Percentiles rank a stretch among this genome's conserved stretches.
These are phyloP conservation scores for Agrotis puta DNA, from an alignment of 2,888 invertebrate species.

Conservation along the genomic window DNA sequence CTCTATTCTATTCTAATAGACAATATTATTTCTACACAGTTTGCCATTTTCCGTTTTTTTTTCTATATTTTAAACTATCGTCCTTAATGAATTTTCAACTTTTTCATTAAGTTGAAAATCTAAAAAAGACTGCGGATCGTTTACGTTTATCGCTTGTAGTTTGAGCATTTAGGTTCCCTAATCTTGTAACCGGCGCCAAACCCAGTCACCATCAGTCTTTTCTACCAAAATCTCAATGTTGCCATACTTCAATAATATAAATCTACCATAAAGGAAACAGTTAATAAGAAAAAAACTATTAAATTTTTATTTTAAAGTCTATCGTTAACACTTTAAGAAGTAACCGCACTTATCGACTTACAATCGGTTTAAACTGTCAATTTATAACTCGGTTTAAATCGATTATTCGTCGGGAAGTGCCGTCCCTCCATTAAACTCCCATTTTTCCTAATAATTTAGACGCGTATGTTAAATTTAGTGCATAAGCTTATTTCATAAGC, in stretches of 20 bases:
- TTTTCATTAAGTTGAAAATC: no score
- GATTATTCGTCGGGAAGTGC: background rate
- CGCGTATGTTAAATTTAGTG: constrained; percentile 1
- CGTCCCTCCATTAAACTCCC: constrained; percentile 1
- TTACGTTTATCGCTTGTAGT: no score
- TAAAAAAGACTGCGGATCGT: no score
- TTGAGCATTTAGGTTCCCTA: no score
- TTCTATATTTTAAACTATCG: no score
- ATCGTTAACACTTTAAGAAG: constrained; percentile 23
- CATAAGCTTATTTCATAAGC: constrained; percentile 34
- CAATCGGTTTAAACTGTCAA: background rate
- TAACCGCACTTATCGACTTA: background rate
- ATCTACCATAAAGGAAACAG: constrained; percentile 59
- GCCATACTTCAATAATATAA: constrained; percentile 58
- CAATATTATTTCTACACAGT: no score
- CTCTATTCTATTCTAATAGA: no score
- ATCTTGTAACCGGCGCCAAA: constrained; percentile 18
- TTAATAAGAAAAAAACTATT: constrained; percentile 52
- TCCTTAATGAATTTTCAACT: no score
- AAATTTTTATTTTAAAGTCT: constrained; percentile 37
- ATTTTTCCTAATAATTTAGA: constrained; percentile 23
- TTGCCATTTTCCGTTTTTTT: no score
- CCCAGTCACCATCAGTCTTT: constrained; percentile 44
- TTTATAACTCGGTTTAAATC: background rate
- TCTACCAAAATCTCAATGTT: constrained; percentile 56